Conservation (phyloP, 2,888 invertebrate species). For the Hoplodrina blanda region DNA sequence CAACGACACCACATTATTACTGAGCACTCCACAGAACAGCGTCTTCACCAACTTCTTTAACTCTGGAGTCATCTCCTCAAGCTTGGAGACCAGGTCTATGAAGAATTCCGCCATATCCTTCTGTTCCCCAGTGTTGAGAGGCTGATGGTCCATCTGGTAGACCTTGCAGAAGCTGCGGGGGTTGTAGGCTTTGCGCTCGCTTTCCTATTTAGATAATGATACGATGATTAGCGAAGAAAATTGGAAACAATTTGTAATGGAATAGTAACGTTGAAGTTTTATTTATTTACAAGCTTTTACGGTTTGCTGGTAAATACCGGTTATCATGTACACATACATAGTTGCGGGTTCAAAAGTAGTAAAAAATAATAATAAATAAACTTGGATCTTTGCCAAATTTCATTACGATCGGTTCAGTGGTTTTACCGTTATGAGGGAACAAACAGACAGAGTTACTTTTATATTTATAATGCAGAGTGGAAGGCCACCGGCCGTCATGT, state of each 20-base stretch:
- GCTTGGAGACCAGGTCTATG: conserved; percentile 98
- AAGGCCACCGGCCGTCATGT: too few species aligned
- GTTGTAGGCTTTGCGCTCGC: conserved; percentile 98
- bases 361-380: too few species aligned
- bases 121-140: conserved; percentile 98
- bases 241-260: neutral
- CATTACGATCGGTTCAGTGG: too few species aligned
- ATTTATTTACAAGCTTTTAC: too few species aligned
- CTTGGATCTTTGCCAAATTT: too few species aligned
- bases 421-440: too few species aligned
- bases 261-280: neutral
- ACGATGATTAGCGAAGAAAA: neutral
- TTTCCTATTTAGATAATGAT: conserved; percentile 91
- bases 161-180: conserved; percentile 98
- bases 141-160: conserved; percentile 99
- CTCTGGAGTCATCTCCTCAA: conserved; percentile 98
- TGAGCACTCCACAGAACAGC: conserved; percentile 97
- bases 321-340: too few species aligned
- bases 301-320: too few species aligned
- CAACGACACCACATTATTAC: conserved; percentile 98
- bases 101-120: conserved; percentile 99
- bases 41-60: conserved; percentile 97
- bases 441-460: too few species aligned
- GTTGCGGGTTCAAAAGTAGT: too few species aligned
- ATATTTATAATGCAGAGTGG: neutral